A percentile compares a stretch with the other conserved stretches of the same genome.
Evolutionary conservation across 30 jellyfish, hydroid and myxozoan genomes (phyloP).

Genomic region (Euphysa ruthae): DNA sequence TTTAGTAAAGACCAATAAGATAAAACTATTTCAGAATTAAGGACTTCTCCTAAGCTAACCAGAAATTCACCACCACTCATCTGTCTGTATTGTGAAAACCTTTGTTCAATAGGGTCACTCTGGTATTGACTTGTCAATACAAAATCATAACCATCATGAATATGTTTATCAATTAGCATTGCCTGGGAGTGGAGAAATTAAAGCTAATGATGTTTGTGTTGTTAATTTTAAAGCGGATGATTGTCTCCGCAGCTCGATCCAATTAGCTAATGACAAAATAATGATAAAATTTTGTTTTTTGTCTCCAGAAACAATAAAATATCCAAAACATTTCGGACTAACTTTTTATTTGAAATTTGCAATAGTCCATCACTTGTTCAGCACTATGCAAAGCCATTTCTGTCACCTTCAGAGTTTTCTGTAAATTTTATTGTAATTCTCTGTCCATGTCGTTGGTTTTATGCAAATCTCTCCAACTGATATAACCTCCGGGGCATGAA

Average conservation of each 20-base stretch:
- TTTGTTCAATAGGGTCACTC: conserved; percentile 7
- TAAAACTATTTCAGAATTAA: background rate
- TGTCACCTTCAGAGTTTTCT: no score
- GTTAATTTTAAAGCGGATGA: conserved; percentile 4
- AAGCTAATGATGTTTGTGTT: no score
- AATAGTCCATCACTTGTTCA: no score
- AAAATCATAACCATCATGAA: conserved; percentile 1
- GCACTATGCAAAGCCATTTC: no score
- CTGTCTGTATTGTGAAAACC: conserved; percentile 12
- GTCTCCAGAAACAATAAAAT: no score
- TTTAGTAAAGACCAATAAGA: background rate
- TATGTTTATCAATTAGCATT: conserved; percentile 1
- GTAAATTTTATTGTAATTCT: no score
- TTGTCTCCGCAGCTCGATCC: conserved; percentile 1
- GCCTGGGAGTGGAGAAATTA: conserved; percentile 12
- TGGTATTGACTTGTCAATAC: conserved; percentile 1
- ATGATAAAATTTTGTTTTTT: no score
- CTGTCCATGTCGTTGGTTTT: no score
- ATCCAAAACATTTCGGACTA: no score
- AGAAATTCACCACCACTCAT: conserved; percentile 20
- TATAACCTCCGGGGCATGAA: no score
- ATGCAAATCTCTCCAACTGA: no score
- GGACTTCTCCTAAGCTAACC: conserved; percentile 10
- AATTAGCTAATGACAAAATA: background rate
- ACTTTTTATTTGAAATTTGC: no score